These are phyloP conservation scores for Nemotelus nigrinus DNA, from an alignment of 2,888 invertebrate genomes.

Conservation along the genomic window DNA sequence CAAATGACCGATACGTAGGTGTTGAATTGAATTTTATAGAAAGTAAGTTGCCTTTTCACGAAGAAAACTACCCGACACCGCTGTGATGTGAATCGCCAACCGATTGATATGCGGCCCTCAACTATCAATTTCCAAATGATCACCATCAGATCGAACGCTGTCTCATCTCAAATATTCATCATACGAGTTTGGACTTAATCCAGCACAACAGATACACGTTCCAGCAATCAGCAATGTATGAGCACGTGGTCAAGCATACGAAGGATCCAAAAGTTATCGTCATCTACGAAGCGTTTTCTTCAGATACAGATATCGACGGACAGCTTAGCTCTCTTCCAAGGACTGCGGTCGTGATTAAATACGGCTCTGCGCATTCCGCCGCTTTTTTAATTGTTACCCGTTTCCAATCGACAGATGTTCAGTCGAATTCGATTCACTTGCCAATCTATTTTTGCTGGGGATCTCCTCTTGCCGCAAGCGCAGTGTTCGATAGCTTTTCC, in stretches of 20 bases:
- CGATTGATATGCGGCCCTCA: no score
- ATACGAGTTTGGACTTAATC: no score
- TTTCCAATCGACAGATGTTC: no score
- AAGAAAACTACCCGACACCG: not conserved
- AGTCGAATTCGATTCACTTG: no score
- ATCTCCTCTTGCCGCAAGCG: no score
- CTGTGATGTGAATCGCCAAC: not conserved
- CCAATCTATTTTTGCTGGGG: no score
- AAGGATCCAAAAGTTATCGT: not conserved
- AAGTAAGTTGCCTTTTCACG: not conserved
- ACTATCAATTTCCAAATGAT: no score
- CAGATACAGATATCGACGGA: not conserved
- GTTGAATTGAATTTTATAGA: conserved; percentile 16
- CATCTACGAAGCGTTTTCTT: not conserved
- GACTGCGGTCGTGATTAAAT: not conserved
- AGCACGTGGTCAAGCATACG: not conserved
- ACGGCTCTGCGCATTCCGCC: not conserved
- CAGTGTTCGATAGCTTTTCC: no score
- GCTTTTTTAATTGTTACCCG: conserved; percentile 25
- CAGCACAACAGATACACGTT: no score
- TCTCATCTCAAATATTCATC: no score
- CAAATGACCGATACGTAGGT: conserved; percentile 2
- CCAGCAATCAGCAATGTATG: no score
- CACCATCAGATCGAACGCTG: no score
- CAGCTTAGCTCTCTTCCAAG: not conserved